These are phyloP conservation scores for Phyllostomus hastatus DNA, from an alignment of 2,113 vertebrate species.

Conservation along the genomic window DNA sequence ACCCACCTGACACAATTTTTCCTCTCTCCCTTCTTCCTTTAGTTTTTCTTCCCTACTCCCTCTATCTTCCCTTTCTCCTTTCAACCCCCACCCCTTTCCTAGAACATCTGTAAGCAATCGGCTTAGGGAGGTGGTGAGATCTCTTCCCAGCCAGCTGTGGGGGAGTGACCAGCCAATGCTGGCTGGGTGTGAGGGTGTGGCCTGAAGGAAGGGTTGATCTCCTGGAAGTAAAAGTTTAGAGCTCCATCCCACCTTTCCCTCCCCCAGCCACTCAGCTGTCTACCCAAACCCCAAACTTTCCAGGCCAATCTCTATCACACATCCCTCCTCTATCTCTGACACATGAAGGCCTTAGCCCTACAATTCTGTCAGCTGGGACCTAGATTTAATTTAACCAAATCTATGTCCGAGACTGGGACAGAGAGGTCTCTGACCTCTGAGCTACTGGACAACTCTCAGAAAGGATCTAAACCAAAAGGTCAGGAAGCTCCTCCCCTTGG, in stretches of 20 bases:
- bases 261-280: background rate
- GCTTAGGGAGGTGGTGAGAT: background rate
- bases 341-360: background rate
- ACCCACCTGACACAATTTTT: background rate
- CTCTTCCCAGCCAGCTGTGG: conserved; percentile 45
- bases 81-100: background rate
- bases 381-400: background rate
- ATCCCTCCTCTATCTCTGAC: background rate
- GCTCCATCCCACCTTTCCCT: background rate
- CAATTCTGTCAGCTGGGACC: background rate
- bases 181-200: conserved; percentile 39
- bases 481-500: background rate
- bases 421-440: background rate
- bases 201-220: background rate
- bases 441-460: background rate
- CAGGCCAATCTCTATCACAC: background rate
- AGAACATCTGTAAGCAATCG: conserved; percentile 59
- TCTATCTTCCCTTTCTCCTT: background rate
- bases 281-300: background rate
- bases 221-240: background rate
- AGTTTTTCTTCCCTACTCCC: conserved; percentile 31
- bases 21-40: background rate
- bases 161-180: background rate
- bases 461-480: background rate
- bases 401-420: background rate